These are phyloP conservation scores for Drosophila pseudoobscura DNA, from an alignment of 1,140 invertebrate genomes.

Conservation along the genomic window DNA sequence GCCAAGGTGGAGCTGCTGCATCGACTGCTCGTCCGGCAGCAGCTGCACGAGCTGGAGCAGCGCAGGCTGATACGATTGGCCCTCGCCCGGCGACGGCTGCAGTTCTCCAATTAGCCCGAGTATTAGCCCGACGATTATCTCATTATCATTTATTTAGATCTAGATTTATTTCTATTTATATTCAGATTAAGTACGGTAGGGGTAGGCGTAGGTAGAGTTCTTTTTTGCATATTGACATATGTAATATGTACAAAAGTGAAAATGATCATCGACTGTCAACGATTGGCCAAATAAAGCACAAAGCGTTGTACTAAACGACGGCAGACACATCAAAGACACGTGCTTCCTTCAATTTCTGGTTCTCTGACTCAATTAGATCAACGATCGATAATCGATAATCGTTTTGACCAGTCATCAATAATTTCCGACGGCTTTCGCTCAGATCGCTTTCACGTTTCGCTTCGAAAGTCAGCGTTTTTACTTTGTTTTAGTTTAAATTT, in stretches of 20 bases:
- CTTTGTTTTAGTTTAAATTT: conserved; percentile 3
- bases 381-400: conserved; percentile 34
- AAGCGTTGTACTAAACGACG: too few species aligned
- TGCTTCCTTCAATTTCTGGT: conserved; percentile 21
- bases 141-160: conserved; percentile 30
- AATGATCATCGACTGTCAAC: conserved; percentile 17
- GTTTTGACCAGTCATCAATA: conserved; percentile 25
- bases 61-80: conserved; percentile 43
- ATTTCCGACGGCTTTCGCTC: conserved; percentile 23
- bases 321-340: conserved; percentile 43
- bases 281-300: background rate
- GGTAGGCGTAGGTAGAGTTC: conserved; percentile 1
- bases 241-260: conserved; percentile 25
- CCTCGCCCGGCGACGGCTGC: conserved; percentile 20
- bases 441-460: conserved; percentile 55
- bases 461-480: conserved; percentile 25
- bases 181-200: background rate
- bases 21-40: conserved; percentile 55
- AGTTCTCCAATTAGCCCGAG: conserved; percentile 44
- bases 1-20: conserved; percentile 59
- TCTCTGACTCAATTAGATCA: conserved; percentile 10
- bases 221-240: conserved; percentile 26
- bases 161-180: conserved; percentile 20
- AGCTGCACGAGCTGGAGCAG: conserved; percentile 54
- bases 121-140: conserved; percentile 13